phyloP scores from a whole-genome alignment of 64 coral and sea anemone species.

The Porites lutea region DNA sequence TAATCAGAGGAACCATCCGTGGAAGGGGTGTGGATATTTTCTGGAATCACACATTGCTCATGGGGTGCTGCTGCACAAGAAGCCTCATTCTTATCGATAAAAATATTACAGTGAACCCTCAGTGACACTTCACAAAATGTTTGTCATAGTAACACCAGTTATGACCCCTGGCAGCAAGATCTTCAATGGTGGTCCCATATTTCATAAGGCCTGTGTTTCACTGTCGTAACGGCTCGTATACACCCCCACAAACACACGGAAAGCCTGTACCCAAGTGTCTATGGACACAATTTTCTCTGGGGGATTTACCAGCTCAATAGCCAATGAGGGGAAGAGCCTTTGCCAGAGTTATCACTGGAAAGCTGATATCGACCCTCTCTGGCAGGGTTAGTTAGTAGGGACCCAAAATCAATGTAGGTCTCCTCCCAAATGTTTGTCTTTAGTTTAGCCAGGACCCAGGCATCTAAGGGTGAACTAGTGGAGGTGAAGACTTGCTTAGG shows the following conservation, averaged over 20 bases:
- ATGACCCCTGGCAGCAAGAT: slow-evolving; percentile 22
- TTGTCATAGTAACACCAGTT: slow-evolving; percentile 1
- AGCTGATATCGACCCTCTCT: neutral
- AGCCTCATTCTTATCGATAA: too few species aligned
- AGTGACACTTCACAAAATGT: neutral
- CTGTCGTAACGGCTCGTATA: neutral
- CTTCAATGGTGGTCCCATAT: slow-evolving; percentile 15
- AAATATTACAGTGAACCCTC: too few species aligned
- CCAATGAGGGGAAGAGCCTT: neutral
- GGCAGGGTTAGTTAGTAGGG: neutral
- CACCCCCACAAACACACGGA: slow-evolving; percentile 26
- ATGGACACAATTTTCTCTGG: neutral
- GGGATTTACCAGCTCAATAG: neutral
- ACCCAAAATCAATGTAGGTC: neutral
- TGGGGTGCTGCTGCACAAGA: too few species aligned
- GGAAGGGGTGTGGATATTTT: too few species aligned
- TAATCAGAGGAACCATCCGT: too few species aligned
- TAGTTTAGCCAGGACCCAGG: neutral
- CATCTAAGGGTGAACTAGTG: neutral
- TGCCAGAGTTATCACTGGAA: neutral
- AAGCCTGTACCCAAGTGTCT: neutral
- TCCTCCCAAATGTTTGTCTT: neutral
- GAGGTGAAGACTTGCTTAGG: neutral
- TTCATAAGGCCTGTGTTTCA: slow-evolving; percentile 34
- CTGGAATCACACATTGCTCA: too few species aligned